Percentiles rank a stretch among this genome's conserved stretches.
These are phyloP conservation scores for Mayetiola destructor DNA, from an alignment of 2,888 invertebrate species.

Conservation along the genomic window DNA sequence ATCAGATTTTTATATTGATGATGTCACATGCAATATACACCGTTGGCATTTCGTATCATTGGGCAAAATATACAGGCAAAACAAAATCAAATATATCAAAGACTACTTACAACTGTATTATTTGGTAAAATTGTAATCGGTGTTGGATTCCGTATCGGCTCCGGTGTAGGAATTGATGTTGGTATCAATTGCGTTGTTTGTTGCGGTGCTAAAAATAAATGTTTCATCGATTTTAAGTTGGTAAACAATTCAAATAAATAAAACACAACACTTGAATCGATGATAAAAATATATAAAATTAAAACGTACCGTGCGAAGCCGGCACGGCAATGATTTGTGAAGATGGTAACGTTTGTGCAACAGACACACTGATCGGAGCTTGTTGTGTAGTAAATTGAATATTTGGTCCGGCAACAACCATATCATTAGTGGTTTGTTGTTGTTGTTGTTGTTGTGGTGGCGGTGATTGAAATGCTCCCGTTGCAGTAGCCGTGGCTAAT, in stretches of 20 bases:
- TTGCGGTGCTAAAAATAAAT: too few relatives aligned
- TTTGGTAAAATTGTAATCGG: conserved; percentile 24
- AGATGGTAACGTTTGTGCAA: conserved; percentile 13
- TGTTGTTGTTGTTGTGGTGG: conserved; percentile 29
- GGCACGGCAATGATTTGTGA: conserved; percentile 13
- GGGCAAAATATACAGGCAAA: too few relatives aligned
- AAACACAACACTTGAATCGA: too few relatives aligned
- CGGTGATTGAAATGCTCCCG: conserved; percentile 30
- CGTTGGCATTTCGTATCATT: too few relatives aligned
- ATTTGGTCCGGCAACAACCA: conserved; percentile 21
- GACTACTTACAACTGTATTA: conserved; percentile 21
- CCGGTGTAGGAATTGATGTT: conserved; percentile 18
- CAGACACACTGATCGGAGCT: conserved; percentile 8
- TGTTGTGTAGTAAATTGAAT: conserved; percentile 15
- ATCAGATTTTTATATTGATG: too few relatives aligned
- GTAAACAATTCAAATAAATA: too few relatives aligned
- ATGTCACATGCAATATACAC: too few relatives aligned
- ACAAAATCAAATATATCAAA: too few relatives aligned
- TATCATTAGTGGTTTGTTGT: conserved; percentile 21
- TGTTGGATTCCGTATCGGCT: conserved; percentile 21
- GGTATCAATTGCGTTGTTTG: conserved; percentile 17
- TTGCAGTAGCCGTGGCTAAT: conserved; percentile 23
- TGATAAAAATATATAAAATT: too few relatives aligned
- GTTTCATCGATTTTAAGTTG: too few relatives aligned
- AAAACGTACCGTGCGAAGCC: too few relatives aligned